Conservation (phyloP, 2,888 invertebrate species). For the Athalia cordata region DNA sequence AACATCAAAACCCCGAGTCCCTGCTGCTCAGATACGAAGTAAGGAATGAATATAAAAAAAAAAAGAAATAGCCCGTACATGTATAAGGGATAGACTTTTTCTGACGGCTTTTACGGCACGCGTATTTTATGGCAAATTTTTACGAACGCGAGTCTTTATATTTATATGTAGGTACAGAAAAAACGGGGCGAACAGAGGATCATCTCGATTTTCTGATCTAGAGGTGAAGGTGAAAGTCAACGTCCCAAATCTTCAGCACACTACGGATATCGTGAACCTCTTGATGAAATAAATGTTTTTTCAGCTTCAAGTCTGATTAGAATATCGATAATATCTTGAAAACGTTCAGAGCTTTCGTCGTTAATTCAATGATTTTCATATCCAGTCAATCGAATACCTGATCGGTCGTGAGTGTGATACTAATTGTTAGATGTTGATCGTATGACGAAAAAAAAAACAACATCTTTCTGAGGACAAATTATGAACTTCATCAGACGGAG, state of each 20-base stretch:
- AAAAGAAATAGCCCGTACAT: background rate
- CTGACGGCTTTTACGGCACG: background rate
- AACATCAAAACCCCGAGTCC: background rate
- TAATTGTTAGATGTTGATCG: constrained; percentile 19
- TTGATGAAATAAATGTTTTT: constrained; percentile 9
- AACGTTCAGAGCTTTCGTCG: constrained; percentile 31
- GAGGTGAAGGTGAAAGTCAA: background rate
- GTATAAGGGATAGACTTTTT: background rate
- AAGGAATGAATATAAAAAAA: background rate
- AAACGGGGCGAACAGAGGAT: too few relatives aligned
- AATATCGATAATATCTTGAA: background rate
- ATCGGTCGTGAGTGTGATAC: constrained; percentile 17
- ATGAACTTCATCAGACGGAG: too few relatives aligned
- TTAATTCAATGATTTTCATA: background rate
- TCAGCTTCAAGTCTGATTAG: too few relatives aligned
- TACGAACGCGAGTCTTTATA: constrained; percentile 13
- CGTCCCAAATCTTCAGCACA: background rate
- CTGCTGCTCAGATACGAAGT: too few relatives aligned
- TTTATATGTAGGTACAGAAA: background rate
- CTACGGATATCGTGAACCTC: background rate
- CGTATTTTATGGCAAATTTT: constrained; percentile 3
- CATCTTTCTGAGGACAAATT: background rate
- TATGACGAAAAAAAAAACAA: background rate
- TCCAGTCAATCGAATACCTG: constrained; percentile 8
- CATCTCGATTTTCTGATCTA: too few relatives aligned